Evolutionary conservation across 53 echinoderm and acorn worm species (phyloP).

Genomic region (Zoroaster sp.): DNA sequence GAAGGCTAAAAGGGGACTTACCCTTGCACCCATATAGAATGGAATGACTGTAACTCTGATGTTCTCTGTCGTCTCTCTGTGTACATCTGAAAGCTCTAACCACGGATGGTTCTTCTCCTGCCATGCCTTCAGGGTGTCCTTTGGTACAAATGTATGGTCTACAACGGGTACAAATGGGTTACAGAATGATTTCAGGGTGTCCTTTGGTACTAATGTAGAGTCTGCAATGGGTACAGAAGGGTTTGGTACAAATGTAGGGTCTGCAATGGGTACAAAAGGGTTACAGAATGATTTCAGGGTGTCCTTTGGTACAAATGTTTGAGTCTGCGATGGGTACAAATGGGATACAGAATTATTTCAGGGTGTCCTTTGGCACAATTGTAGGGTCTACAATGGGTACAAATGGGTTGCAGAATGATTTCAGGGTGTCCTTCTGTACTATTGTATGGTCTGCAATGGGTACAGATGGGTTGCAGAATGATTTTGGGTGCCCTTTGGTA

Average conservation of each 20-base stretch:
- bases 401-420: no score
- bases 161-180: no score
- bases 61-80: constrained; percentile 91
- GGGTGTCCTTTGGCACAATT: no score
- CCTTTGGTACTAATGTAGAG: background rate
- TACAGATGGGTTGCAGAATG: no score
- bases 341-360: background rate
- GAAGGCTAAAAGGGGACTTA: constrained; percentile 43
- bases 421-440: background rate
- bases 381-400: background rate
- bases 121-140: constrained; percentile 90
- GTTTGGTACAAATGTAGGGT: no score
- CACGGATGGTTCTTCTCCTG: constrained; percentile 98
- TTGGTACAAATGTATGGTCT: constrained; percentile 87
- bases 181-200: background rate
- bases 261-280: no score
- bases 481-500: no score
- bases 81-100: constrained; percentile 93
- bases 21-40: constrained; percentile 96
- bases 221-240: no score
- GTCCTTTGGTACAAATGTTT: background rate
- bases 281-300: background rate
- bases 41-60: constrained; percentile 94
- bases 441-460: background rate
- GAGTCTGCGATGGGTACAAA: background rate